A percentile compares a stretch with the other conserved stretches of the same genome.
These are phyloP conservation scores for Zenarchopterus dispar DNA, from an alignment of 2,797 vertebrate genomes.

Conservation along the genomic window DNA sequence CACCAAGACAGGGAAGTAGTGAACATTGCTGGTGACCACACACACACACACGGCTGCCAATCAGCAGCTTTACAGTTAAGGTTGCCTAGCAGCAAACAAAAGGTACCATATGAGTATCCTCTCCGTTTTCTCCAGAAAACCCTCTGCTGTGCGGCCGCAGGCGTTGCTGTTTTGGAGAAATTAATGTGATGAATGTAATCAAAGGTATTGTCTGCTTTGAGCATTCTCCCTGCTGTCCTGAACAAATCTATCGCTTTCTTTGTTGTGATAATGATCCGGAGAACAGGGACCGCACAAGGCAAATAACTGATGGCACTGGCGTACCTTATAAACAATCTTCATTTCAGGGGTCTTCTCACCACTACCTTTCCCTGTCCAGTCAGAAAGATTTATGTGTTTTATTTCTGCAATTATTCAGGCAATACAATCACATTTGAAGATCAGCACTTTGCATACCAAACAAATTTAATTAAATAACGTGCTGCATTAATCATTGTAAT, in stretches of 20 bases:
- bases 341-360: not conserved
- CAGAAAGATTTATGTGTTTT: conserved; percentile 15
- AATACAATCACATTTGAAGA: conserved; percentile 19
- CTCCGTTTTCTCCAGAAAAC: conserved; percentile 24
- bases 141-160: conserved; percentile 16
- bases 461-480: conserved; percentile 10
- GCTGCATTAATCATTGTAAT: conserved; percentile 9
- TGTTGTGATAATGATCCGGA: conserved; percentile 29
- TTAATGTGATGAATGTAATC: conserved; percentile 34
- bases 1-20: not conserved
- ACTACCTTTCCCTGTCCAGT: not conserved
- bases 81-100: conserved; percentile 61
- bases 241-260: conserved; percentile 22
- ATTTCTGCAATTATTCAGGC: conserved; percentile 4
- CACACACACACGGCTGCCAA: not conserved
- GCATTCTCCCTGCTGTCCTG: conserved; percentile 10
- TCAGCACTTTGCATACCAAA: not conserved
- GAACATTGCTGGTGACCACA: not conserved
- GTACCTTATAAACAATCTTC: conserved; percentile 2
- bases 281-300: conserved; percentile 9
- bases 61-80: conserved; percentile 31
- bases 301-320: conserved; percentile 8
- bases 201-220: conserved; percentile 29
- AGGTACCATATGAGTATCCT: conserved; percentile 24
- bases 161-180: conserved; percentile 33